These are phyloP conservation scores for Cheilosia vernalis DNA, from an alignment of 2,888 invertebrate genomes.

Conservation along the genomic window DNA sequence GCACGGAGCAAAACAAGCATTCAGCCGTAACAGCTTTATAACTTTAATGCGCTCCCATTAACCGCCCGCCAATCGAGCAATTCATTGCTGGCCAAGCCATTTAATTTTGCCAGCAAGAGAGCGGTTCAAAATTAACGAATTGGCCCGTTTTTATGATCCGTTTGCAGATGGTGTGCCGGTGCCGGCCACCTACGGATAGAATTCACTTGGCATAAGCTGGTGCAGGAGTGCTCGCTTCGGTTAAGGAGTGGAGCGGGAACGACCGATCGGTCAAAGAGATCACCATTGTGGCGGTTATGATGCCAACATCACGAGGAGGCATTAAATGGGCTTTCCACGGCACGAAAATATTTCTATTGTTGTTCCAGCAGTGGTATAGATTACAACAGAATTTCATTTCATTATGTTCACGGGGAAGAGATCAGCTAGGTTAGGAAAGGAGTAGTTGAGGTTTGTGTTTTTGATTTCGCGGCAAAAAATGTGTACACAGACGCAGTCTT, in stretches of 20 bases:
- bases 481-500: neutral
- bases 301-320: constrained; percentile 72
- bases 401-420: constrained; percentile 61
- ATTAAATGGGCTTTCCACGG: constrained; percentile 73
- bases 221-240: constrained; percentile 63
- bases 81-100: constrained; percentile 31
- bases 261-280: constrained; percentile 71
- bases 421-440: constrained; percentile 57
- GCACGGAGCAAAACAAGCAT: constrained; percentile 20
- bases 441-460: constrained; percentile 8
- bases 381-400: constrained; percentile 68
- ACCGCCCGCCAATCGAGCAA: constrained; percentile 45
- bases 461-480: constrained; percentile 1
- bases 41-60: constrained; percentile 56
- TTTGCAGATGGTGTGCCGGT: constrained; percentile 22
- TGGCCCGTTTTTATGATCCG: constrained; percentile 52
- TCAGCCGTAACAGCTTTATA: constrained; percentile 49
- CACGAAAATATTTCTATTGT: constrained; percentile 72
- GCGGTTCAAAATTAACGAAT: constrained; percentile 50
- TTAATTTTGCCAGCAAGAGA: constrained; percentile 47
- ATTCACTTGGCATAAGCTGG: constrained; percentile 39
- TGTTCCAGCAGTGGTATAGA: constrained; percentile 31
- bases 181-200: constrained; percentile 58
- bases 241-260: constrained; percentile 67
- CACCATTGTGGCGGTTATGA: constrained; percentile 68